phyloP scores from a whole-genome alignment of 2,888 invertebrate genomes.

The Arrhopalites spinosus region DNA sequence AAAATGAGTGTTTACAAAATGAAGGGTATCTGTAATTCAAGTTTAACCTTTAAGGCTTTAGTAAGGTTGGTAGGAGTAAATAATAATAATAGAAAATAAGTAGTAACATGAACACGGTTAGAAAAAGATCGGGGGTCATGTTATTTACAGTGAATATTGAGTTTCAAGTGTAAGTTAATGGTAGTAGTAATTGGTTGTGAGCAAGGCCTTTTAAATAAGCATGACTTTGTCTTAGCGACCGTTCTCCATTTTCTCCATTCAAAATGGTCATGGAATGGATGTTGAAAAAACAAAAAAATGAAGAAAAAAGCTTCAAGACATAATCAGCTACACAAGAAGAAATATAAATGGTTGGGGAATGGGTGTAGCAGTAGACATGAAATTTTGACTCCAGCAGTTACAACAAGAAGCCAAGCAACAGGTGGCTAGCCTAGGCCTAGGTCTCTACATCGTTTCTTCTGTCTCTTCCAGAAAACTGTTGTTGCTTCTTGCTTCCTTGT shows the following conservation, averaged over 20 bases:
- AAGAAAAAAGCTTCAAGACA: constrained; percentile 14
- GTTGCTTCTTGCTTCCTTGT: neutral
- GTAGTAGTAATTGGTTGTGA: constrained; percentile 24
- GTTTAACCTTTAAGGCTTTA: neutral
- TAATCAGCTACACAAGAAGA: constrained; percentile 8
- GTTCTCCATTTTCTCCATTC: neutral
- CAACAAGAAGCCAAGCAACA: constrained; percentile 16
- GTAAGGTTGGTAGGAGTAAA: neutral
- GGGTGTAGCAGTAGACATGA: neutral
- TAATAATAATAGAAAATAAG: constrained; percentile 5
- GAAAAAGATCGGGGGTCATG: neutral
- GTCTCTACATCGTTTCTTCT: neutral
- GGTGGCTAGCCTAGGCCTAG: constrained; percentile 38
- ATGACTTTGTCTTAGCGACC: constrained; percentile 4
- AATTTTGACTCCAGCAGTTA: neutral
- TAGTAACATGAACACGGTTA: constrained; percentile 15
- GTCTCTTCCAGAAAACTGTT: neutral
- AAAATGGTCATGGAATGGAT: constrained; percentile 11
- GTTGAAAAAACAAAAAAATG: neutral
- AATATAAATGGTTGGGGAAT: neutral
- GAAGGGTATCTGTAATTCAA: neutral
- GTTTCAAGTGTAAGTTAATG: constrained; percentile 21
- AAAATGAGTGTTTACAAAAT: neutral
- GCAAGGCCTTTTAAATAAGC: constrained; percentile 20
- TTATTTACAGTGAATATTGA: constrained; percentile 22